Base-by-base conservation (phyloP, 53 echinoderm and acorn worm species). In the Echinarachnius parma region DNA sequence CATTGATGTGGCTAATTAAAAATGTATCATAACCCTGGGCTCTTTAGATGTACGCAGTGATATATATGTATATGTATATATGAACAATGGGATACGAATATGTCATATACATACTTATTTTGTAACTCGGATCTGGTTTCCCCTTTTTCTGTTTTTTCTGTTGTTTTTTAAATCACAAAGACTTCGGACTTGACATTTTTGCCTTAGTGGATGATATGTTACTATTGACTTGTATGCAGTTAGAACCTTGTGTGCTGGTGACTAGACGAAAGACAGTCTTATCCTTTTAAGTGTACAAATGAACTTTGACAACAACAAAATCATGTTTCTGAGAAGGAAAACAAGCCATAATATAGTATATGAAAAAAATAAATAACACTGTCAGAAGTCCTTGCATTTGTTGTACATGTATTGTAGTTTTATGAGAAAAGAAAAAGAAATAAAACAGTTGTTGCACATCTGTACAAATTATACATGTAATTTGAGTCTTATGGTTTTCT, bases 341-440 rank as follows among this genome's bases (percentile, higher is more conserved):
- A 24, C 44, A 37, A 46, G 46, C 65, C 65, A 45, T 65, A 29
- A 57, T 27, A 65, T 65, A 65, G 65, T 39, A 45, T 18, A 46
- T n/a, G 33, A 68, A 48, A 52, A 48, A 22, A 68, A 68, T 49
- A 68, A 49, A 68, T 37, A 72, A 56, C 55, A 46, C 66, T 72
- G 74, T 72, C 57, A 57, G 20, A 72, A 24, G 74, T 72, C 74
- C 74, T 72, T 72, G 74, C 74, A 56, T 72, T 72, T 72, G 74
- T 72, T 72, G 74, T 72, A 72, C 39, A 72, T 72, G 74, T 72
- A 72, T 72, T 72, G 74, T 72, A 72, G 74, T 72, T 72, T 72
- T 72, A 72, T 72, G 55, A 72, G 74, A 72, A 72, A 72, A 72
- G 37, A 37, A 72, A n/a, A 69, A 69, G 53, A 72, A 72, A 72